phyloP scores from a whole-genome alignment of 2,797 vertebrate species.

The Thunnus albacares region DNA sequence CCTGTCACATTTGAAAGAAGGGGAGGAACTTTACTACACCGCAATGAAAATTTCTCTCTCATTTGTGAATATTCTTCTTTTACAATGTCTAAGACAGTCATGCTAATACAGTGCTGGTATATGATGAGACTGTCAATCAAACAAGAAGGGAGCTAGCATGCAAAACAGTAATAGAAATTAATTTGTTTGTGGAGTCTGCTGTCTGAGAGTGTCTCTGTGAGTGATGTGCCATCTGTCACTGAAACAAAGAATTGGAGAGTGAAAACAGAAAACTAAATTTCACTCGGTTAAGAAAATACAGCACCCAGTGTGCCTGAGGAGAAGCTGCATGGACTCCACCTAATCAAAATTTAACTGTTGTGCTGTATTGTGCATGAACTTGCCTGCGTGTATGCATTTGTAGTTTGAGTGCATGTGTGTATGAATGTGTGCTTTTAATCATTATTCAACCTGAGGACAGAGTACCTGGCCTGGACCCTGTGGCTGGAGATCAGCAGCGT shows the following conservation, averaged over 20 bases:
- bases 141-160: constrained; percentile 64
- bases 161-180: constrained; percentile 80
- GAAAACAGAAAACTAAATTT: constrained; percentile 67
- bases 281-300: constrained; percentile 69
- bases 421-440: constrained; percentile 54
- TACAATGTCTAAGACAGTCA: constrained; percentile 42
- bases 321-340: constrained; percentile 57
- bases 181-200: constrained; percentile 80
- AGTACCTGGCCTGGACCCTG: constrained; percentile 56
- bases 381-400: constrained; percentile 5
- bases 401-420: background rate
- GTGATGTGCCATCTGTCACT: constrained; percentile 81
- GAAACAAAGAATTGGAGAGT: constrained; percentile 75
- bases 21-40: constrained; percentile 19
- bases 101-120: constrained; percentile 46
- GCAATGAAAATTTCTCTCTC: constrained; percentile 40
- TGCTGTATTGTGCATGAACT: constrained; percentile 43
- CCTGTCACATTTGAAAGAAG: constrained; percentile 24
- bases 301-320: constrained; percentile 61
- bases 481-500: constrained; percentile 60
- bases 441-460: constrained; percentile 69
- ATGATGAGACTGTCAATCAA: constrained; percentile 75
- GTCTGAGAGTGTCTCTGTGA: constrained; percentile 73
- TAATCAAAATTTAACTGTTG: constrained; percentile 73
- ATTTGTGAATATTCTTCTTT: constrained; percentile 48